Evolutionary conservation across 2,888 invertebrate species (phyloP).

Genomic region (Phytoseiulus persimilis): DNA sequence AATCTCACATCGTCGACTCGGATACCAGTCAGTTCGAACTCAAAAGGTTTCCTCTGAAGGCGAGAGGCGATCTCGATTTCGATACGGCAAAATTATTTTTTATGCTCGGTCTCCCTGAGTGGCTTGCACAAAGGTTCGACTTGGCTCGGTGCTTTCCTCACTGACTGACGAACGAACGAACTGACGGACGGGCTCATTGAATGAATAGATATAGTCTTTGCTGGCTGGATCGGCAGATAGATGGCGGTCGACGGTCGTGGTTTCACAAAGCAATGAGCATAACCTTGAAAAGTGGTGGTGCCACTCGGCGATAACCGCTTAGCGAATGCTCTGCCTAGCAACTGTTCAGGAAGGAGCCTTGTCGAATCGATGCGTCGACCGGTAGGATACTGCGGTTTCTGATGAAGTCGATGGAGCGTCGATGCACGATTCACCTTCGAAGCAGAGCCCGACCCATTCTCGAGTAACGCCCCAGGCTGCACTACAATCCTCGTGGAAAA

Average conservation of each 20-base stretch:
- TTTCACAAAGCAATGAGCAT: constrained; percentile 5
- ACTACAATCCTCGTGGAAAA: no score
- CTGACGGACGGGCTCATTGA: background rate
- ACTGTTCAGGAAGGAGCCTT: background rate
- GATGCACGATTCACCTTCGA: background rate
- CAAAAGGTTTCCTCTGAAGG: background rate
- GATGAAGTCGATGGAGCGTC: background rate
- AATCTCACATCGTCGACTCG: background rate
- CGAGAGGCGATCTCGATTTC: constrained; percentile 5
- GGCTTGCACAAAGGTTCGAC: background rate
- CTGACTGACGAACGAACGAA: background rate
- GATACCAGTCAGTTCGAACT: background rate
- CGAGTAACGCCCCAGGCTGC: background rate
- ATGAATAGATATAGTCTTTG: background rate
- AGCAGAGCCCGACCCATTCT: background rate
- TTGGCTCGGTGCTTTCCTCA: background rate
- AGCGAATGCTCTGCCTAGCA: background rate
- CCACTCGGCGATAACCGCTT: background rate
- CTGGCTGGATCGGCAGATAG: background rate
- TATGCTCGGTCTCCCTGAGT: background rate
- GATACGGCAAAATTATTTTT: constrained; percentile 5
- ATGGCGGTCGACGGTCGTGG: background rate
- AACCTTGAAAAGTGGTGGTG: background rate
- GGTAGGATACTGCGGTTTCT: constrained; percentile 5
- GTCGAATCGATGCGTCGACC: background rate